Evolutionary conservation across 35 echinoderm and acorn worm species (phyloP).

Genomic region (Patiria miniata): DNA sequence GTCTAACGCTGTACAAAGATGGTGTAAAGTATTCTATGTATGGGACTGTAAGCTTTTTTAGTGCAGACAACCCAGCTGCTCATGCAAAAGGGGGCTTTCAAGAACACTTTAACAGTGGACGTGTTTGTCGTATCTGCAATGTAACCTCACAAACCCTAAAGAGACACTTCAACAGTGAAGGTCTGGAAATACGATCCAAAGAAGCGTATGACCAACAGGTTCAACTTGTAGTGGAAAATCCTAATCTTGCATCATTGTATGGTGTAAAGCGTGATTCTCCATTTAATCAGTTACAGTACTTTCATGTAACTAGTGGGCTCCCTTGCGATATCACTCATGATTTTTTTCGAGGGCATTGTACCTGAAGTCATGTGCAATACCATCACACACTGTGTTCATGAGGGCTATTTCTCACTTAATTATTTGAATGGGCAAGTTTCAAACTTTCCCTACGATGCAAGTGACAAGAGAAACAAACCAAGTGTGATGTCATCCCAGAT

Average conservation of each 20-base stretch:
- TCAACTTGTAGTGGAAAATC: slow-evolving; percentile 27
- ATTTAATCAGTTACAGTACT: slow-evolving; percentile 40
- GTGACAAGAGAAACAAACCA: slow-evolving; percentile 52
- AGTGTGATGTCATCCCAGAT: slow-evolving; percentile 20
- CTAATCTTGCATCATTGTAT: slow-evolving; percentile 38
- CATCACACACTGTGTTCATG: slow-evolving; percentile 39
- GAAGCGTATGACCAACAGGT: slow-evolving; percentile 25
- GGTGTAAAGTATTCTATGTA: slow-evolving; percentile 23
- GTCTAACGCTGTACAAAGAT: slow-evolving; percentile 25
- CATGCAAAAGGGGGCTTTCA: slow-evolving; percentile 46
- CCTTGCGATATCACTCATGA: slow-evolving; percentile 58
- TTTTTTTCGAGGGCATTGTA: slow-evolving; percentile 55
- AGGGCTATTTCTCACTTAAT: slow-evolving; percentile 49
- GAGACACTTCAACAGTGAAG: slow-evolving; percentile 6
- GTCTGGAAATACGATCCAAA: not conserved
- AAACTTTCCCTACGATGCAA: slow-evolving; percentile 38
- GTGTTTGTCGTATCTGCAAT: slow-evolving; percentile 32
- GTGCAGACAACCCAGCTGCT: slow-evolving; percentile 43
- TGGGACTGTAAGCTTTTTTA: slow-evolving; percentile 21
- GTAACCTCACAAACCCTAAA: not conserved
- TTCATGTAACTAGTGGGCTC: slow-evolving; percentile 56
- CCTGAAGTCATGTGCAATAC: slow-evolving; percentile 47
- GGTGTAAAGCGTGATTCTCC: slow-evolving; percentile 17
- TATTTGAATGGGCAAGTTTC: slow-evolving; percentile 49
- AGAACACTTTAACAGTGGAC: slow-evolving; percentile 27